Evolutionary conservation across 2,113 vertebrate genomes (phyloP).

Genomic region (Protobothrops mucrosquamatus): DNA sequence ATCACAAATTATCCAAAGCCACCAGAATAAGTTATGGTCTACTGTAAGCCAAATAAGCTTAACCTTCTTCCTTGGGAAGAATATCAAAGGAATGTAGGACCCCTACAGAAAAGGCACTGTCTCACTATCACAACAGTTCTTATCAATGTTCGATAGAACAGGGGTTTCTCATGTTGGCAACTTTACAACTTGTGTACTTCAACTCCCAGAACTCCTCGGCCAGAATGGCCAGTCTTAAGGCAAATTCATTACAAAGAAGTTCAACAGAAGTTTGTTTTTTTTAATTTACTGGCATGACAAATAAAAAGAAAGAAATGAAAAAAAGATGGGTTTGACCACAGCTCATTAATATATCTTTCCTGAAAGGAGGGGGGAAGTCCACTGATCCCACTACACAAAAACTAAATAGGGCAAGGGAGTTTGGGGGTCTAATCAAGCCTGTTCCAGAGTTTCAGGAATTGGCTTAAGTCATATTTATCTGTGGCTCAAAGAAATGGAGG

Average conservation of each 20-base stretch:
- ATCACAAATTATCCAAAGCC: not conserved
- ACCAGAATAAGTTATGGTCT: not conserved
- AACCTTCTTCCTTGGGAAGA: not conserved
- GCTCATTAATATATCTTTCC: constrained; percentile 62
- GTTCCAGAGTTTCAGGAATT: constrained; percentile 70
- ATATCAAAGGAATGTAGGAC: not conserved
- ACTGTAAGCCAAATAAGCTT: not conserved
- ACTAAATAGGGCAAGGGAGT: constrained; percentile 59
- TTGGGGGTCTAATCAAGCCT: constrained; percentile 62
- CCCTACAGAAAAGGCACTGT: not conserved
- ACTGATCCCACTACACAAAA: constrained; percentile 39
- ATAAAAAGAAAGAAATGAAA: constrained; percentile 43
- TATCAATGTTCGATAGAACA: not conserved
- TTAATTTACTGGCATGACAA: not conserved
- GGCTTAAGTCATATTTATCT: constrained; percentile 61
- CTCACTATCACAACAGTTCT: not conserved
- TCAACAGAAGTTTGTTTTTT: not conserved
- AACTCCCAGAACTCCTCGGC: not conserved
- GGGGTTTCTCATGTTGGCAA: not conserved
- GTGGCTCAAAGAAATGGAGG: constrained; percentile 63
- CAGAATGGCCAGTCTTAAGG: not conserved
- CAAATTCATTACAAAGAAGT: not conserved
- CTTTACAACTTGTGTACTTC: not conserved
- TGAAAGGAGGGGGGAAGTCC: constrained; percentile 31
- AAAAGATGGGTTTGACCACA: constrained; percentile 36